Conservation (phyloP, 2,888 invertebrate species). For the Papilio protenor region DNA sequence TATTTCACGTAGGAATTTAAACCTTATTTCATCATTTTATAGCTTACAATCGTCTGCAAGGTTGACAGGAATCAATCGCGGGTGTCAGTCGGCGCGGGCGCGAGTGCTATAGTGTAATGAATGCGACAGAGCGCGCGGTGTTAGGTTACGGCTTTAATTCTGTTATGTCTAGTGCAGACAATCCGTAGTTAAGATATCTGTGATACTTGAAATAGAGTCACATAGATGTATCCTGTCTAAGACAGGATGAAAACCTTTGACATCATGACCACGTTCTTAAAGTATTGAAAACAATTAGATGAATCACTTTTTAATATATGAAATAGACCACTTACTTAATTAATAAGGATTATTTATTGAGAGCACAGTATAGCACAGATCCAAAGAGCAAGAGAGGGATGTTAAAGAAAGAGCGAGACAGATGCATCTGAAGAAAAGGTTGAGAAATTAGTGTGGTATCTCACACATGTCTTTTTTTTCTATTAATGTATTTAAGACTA, state of each 20-base stretch:
- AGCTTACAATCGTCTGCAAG: slow-evolving; percentile 49
- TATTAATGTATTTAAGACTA: too few relatives aligned
- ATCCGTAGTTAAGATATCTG: slow-evolving; percentile 45
- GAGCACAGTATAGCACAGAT: too few relatives aligned
- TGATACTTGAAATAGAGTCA: slow-evolving; percentile 25
- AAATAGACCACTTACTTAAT: too few relatives aligned
- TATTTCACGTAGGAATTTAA: slow-evolving; percentile 49
- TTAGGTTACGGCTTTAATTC: slow-evolving; percentile 68
- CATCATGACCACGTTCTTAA: too few relatives aligned
- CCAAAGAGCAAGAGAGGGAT: too few relatives aligned
- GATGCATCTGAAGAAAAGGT: too few relatives aligned
- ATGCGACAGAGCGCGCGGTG: slow-evolving; percentile 55
- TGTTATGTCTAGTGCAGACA: slow-evolving; percentile 52
- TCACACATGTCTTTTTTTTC: too few relatives aligned
- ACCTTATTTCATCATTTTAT: slow-evolving; percentile 50
- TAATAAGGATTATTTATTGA: too few relatives aligned
- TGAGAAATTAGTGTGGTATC: too few relatives aligned
- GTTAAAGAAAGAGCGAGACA: too few relatives aligned
- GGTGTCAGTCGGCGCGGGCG: slow-evolving; percentile 56
- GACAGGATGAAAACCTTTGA: neutral
- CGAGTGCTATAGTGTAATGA: slow-evolving; percentile 51
- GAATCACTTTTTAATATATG: too few relatives aligned
- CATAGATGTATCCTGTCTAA: neutral
- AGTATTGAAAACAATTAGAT: too few relatives aligned
- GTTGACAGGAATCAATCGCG: slow-evolving; percentile 60